Conservation (phyloP, 2,113 vertebrate genomes). For the Nanorana parkeri region DNA sequence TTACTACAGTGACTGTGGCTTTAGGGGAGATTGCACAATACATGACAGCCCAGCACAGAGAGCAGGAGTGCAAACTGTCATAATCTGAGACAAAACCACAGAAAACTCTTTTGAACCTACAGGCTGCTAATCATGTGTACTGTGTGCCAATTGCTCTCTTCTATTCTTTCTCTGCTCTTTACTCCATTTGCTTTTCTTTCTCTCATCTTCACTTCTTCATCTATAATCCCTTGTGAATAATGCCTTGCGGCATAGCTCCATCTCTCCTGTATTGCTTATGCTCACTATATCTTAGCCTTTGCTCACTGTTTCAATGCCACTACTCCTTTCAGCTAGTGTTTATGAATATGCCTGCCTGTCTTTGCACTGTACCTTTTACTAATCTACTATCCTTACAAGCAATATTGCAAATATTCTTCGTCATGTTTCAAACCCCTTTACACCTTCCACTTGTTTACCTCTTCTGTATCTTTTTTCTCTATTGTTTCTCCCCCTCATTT, state of each 20-base stretch:
- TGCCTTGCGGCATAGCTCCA: conserved; percentile 12
- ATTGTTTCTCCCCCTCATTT: conserved; percentile 56
- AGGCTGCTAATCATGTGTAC: conserved; percentile 3
- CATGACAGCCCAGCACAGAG: neutral
- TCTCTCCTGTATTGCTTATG: conserved; percentile 4
- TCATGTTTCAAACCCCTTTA: neutral
- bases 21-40: neutral
- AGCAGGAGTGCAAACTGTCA: neutral
- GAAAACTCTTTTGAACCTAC: conserved; percentile 3
- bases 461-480: conserved; percentile 36
- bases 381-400: neutral
- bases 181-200: conserved; percentile 8
- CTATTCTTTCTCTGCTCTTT: neutral
- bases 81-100: conserved; percentile 9
- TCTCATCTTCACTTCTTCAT: conserved; percentile 14
- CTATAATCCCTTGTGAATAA: conserved; percentile 16
- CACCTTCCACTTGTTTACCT: conserved; percentile 4
- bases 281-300: neutral
- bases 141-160: neutral
- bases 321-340: neutral
- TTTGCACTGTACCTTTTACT: neutral
- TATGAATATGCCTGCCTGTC: neutral
- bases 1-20: neutral
- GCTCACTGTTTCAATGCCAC: neutral
- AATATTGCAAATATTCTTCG: neutral